phyloP scores from a whole-genome alignment of 92 coral and sea anemone genomes.

The Porites cylindrica region DNA sequence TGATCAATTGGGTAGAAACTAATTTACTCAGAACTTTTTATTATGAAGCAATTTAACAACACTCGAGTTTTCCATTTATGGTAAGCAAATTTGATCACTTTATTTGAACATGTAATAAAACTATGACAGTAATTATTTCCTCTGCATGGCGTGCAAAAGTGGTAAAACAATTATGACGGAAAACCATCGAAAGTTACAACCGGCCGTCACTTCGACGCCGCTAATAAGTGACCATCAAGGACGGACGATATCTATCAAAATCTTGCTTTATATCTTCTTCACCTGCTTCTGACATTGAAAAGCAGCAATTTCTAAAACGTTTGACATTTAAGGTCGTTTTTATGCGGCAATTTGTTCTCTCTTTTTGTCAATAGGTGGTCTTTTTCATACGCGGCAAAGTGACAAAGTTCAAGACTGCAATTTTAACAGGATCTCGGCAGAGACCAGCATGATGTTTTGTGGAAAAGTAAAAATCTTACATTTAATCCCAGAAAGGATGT shows the following conservation, averaged over 20 bases:
- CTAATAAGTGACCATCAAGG: background rate
- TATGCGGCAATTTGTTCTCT: background rate
- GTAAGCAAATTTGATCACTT: background rate
- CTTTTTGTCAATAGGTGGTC: background rate
- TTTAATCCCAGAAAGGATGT: background rate
- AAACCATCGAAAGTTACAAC: conserved; percentile 11
- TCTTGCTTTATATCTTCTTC: background rate
- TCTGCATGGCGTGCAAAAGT: background rate
- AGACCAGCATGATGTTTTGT: background rate
- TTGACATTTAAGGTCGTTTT: too few relatives aligned
- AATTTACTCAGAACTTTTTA: background rate
- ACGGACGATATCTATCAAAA: conserved; percentile 1
- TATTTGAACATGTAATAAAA: conserved; percentile 28
- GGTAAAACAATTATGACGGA: background rate
- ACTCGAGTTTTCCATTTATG: conserved; percentile 16
- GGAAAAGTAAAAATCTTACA: background rate
- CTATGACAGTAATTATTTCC: background rate
- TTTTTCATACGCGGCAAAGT: background rate
- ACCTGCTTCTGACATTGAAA: background rate
- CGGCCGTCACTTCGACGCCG: background rate
- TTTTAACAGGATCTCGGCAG: background rate
- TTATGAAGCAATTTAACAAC: background rate
- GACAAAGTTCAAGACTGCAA: background rate
- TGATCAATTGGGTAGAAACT: background rate
- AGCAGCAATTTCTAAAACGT: background rate